Evolutionary conservation across 1,140 invertebrate genomes (phyloP), one percentile per base, ranked within the genome.

Genomic region (Antheraea pernyi): DNA sequence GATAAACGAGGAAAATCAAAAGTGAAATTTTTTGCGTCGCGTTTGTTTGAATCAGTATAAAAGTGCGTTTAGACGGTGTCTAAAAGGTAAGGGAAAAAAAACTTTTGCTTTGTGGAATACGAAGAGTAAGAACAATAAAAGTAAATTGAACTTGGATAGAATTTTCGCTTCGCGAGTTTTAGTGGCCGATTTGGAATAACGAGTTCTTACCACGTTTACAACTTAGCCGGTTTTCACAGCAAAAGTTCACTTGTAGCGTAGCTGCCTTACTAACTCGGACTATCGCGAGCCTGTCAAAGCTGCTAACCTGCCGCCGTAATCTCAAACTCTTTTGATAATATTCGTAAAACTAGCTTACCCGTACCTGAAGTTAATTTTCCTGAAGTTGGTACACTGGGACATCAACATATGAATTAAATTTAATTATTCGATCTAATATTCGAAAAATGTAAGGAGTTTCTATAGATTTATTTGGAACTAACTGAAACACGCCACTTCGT

Each of bases 131-230:
- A 86, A 91, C 88, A 89, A 91, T 91, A 91, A 91, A 91, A 91
- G 86, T 88, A 89, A 91, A 91, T 91, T 91, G 87, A 91, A 91
- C 79, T 88, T 85, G 80, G 86, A 91, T 91, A 91, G 88, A 91
- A 91, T 89, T 91, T 88, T 91, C 88, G 86, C 88, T 89, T 88
- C 86, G 85, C 79, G 81, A 91, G 86, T 91, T 91, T 91, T 89
- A 91, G 85, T 86, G 81, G 85, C 78, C 88, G 86, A 89, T 91
- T 89, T 89, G 83, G 73, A 81, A 85, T 89, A 88, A 91, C 87
- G 86, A 91, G 88, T 91, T 91, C 88, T 88, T 91, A 89, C 86
- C 86, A 85, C 85, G 81, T 83, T 86, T 83, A 87, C 84, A 87
- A 90, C 81, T 88, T 90, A 78, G 79, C 81, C 82, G 80, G 83